A percentile compares a stretch with the other conserved stretches of the same genome.
These are phyloP conservation scores for Prionace glauca DNA, from an alignment of 2,797 vertebrate genomes.

Conservation along the genomic window DNA sequence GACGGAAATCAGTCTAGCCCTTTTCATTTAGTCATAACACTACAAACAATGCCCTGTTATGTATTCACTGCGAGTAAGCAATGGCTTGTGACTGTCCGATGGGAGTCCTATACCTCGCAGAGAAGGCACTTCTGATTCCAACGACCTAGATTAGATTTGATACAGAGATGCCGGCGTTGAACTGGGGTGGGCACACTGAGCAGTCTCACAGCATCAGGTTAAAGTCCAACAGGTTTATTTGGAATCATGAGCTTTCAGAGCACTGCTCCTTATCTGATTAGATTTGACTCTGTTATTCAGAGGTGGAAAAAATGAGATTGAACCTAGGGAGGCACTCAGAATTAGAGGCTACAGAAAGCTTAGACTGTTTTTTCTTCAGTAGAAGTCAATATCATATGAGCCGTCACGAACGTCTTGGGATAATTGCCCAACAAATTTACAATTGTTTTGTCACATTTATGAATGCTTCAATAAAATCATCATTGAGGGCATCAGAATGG, in stretches of 20 bases:
- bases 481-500: neutral
- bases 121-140: neutral
- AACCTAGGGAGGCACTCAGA: neutral
- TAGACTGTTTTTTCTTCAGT: neutral
- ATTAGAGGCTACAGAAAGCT: neutral
- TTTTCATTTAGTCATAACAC: too few species aligned
- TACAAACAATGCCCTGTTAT: neutral
- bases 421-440: neutral
- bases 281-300: neutral
- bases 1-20: too few species aligned
- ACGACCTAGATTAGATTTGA: neutral
- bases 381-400: neutral
- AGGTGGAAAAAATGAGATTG: neutral
- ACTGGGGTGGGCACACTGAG: too few species aligned
- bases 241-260: too few species aligned
- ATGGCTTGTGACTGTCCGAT: neutral
- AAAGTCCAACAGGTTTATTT: too few species aligned
- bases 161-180: too few species aligned
- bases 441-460: neutral
- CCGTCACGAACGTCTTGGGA: neutral
- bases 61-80: neutral
- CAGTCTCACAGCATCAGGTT: too few species aligned
- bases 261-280: neutral
- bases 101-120: neutral
- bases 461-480: neutral